Evolutionary conservation across 2,888 invertebrate species (phyloP).

Genomic region (Synanthedon tipuliformis): DNA sequence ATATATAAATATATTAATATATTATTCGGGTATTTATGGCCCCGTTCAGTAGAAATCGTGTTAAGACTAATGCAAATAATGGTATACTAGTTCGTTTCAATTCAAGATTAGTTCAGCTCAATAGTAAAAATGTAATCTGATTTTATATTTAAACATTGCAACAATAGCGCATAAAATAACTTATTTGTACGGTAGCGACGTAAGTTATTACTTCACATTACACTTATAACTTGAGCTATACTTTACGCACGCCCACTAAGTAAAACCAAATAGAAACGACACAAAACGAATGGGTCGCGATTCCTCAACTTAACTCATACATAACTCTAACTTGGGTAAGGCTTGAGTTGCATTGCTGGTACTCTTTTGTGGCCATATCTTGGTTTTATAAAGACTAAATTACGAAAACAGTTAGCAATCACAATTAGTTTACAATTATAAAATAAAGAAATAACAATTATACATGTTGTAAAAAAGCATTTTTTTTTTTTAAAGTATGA

Average conservation of each 20-base stretch:
- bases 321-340: neutral
- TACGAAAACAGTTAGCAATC: no score
- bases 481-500: no score
- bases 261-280: slow-evolving; percentile 18
- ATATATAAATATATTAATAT: no score
- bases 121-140: neutral
- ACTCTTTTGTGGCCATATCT: no score
- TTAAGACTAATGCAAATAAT: no score
- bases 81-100: no score
- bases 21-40: no score
- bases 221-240: slow-evolving; percentile 12
- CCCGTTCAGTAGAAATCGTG: no score
- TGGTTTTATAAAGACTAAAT: no score
- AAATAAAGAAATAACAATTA: no score
- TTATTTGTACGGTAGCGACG: neutral
- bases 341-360: neutral
- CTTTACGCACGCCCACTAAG: slow-evolving; percentile 26
- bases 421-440: no score
- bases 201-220: neutral
- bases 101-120: neutral
- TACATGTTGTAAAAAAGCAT: no score
- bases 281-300: slow-evolving; percentile 23
- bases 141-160: neutral
- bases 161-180: neutral
- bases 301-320: slow-evolving; percentile 20